These are phyloP conservation scores for Oryzias melastigma DNA, from an alignment of 2,113 vertebrate genomes.

Conservation along the genomic window DNA sequence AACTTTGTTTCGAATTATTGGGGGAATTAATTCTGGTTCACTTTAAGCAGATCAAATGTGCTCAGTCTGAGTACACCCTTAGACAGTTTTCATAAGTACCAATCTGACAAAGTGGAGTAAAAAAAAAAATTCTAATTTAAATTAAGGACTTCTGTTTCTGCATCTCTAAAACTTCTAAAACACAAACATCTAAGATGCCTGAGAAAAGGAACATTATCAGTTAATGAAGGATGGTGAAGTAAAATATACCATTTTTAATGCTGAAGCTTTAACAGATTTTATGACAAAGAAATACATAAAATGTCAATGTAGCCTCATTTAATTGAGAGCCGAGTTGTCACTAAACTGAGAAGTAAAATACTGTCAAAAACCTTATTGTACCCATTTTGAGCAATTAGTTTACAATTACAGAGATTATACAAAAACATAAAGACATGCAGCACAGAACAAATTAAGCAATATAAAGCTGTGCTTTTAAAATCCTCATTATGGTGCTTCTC, in stretches of 20 bases:
- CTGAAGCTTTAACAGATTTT: slow-evolving; percentile 68
- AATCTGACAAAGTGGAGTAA: slow-evolving; percentile 12
- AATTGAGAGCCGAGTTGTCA: slow-evolving; percentile 66
- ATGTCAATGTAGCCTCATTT: slow-evolving; percentile 65
- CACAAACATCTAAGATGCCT: slow-evolving; percentile 59
- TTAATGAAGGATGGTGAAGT: slow-evolving; percentile 60
- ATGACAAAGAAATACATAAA: slow-evolving; percentile 54
- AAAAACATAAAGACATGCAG: neutral
- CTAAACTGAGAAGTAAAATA: slow-evolving; percentile 43
- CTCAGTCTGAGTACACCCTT: too few species aligned
- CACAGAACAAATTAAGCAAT: neutral
- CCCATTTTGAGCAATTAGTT: neutral
- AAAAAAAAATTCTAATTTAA: slow-evolving; percentile 54
- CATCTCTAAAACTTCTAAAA: slow-evolving; percentile 50
- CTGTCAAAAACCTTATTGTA: slow-evolving; percentile 27
- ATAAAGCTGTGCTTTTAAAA: too few species aligned
- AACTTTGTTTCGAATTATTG: too few species aligned
- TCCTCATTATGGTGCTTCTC: too few species aligned
- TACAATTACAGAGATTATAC: neutral
- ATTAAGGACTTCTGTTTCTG: slow-evolving; percentile 51
- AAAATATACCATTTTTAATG: slow-evolving; percentile 74
- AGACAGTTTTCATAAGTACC: too few species aligned
- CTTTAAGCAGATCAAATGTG: too few species aligned
- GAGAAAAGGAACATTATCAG: slow-evolving; percentile 74
- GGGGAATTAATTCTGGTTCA: too few species aligned